phyloP scores from a whole-genome alignment of 2,113 vertebrate genomes.

The Zosterops hypoxanthus region DNA sequence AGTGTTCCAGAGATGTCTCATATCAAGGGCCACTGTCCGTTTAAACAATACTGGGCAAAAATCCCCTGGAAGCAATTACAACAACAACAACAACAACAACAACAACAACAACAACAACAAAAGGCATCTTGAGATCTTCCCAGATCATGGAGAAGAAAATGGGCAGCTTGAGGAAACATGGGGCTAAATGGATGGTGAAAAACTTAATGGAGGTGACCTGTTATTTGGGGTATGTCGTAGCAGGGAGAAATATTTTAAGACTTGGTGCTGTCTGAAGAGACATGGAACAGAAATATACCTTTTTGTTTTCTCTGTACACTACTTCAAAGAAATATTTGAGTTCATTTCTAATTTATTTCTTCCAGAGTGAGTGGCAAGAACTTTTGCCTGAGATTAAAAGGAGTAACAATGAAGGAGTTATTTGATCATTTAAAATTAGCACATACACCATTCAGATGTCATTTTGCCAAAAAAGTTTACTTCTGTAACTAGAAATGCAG shows the following conservation, averaged over 20 bases:
- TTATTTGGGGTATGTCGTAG: not conserved
- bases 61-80: not conserved
- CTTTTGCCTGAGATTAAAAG: not conserved
- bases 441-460: not conserved
- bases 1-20: not conserved
- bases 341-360: not conserved
- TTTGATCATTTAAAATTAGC: conserved; percentile 9
- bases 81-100: too few species aligned
- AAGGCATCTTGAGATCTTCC: not conserved
- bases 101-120: too few species aligned
- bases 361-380: not conserved
- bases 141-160: not conserved
- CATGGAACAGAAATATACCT: not conserved
- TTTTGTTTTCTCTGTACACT: not conserved
- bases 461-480: conserved; percentile 8
- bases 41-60: not conserved
- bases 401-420: not conserved
- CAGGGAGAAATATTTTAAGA: not conserved
- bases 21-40: not conserved
- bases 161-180: not conserved
- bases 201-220: not conserved
- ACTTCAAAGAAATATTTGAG: not conserved
- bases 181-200: not conserved
- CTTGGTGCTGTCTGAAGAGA: not conserved
- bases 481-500: not conserved